These are phyloP conservation scores for Pasiphila rectangulata DNA, from an alignment of 2,888 invertebrate genomes.

Conservation along the genomic window DNA sequence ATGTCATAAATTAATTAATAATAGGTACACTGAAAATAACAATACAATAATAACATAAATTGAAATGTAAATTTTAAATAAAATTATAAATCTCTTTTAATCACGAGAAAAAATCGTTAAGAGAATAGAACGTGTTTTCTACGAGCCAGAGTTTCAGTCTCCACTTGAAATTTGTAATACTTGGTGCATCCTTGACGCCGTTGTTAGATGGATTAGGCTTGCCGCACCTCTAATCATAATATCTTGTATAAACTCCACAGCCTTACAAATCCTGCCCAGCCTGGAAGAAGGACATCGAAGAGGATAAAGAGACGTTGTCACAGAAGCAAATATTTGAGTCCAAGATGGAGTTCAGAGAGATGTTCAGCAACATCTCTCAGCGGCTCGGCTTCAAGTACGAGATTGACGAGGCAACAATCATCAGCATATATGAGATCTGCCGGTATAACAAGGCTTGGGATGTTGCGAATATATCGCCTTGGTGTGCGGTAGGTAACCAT, in stretches of 20 bases:
- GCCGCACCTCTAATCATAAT: no score
- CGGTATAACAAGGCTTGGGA: constrained; percentile 91
- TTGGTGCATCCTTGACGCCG: no score
- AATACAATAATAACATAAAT: no score
- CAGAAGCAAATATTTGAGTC: constrained; percentile 66
- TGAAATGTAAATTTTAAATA: no score
- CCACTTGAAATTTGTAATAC: no score
- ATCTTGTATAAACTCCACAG: constrained; percentile 53
- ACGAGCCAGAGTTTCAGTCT: no score
- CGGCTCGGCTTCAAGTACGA: constrained; percentile 84
- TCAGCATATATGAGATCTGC: constrained; percentile 88
- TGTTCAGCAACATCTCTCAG: constrained; percentile 80
- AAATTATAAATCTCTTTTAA: no score
- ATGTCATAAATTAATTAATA: no score
- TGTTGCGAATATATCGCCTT: constrained; percentile 83
- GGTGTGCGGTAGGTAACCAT: constrained; percentile 84
- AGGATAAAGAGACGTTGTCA: constrained; percentile 61
- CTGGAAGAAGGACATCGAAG: constrained; percentile 78
- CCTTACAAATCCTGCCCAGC: constrained; percentile 83
- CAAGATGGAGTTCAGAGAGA: constrained; percentile 67
- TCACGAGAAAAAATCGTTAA: no score
- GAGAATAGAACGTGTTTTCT: no score
- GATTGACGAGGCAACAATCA: constrained; percentile 76
- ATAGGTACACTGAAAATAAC: no score
- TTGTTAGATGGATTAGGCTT: no score